A percentile compares a stretch with the other conserved stretches of the same genome.
Conservation (phyloP, 2,888 invertebrate genomes). For the Brachyptera putata region DNA sequence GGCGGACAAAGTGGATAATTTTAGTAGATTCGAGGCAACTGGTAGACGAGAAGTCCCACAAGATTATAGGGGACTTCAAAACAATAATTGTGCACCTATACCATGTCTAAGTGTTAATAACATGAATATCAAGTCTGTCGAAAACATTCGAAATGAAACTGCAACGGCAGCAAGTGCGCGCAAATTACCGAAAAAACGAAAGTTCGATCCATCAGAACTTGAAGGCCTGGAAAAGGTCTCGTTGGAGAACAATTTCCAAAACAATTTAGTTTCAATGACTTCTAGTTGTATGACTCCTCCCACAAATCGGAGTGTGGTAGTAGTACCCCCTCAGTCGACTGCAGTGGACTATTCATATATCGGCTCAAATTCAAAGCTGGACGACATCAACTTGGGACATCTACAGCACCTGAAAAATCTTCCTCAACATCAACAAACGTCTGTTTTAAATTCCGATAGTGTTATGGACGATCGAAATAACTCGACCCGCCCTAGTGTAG, state of each 20-base stretch:
- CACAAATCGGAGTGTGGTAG: slow-evolving; percentile 38
- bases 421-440: slow-evolving; percentile 21
- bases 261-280: slow-evolving; percentile 28
- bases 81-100: background rate
- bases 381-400: slow-evolving; percentile 20
- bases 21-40: background rate
- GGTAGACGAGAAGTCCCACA: background rate
- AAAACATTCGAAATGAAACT: slow-evolving; percentile 34
- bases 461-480: slow-evolving; percentile 22
- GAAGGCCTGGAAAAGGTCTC: slow-evolving; percentile 57
- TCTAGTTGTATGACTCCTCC: slow-evolving; percentile 38
- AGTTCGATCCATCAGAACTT: slow-evolving; percentile 73
- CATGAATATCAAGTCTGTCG: slow-evolving; percentile 3
- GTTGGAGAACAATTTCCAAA: background rate
- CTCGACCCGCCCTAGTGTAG: background rate
- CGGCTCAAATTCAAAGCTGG: slow-evolving; percentile 21
- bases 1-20: slow-evolving; percentile 8
- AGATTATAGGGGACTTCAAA: background rate
- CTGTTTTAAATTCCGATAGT: slow-evolving; percentile 14
- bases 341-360: slow-evolving; percentile 57
- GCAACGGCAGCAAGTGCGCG: slow-evolving; percentile 52
- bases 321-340: slow-evolving; percentile 53
- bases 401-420: no score
- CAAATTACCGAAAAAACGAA: slow-evolving; percentile 91
- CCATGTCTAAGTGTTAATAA: slow-evolving; percentile 5